Evolutionary conservation across 2,888 invertebrate genomes (phyloP).

Genomic region (Drosophila monieri): DNA sequence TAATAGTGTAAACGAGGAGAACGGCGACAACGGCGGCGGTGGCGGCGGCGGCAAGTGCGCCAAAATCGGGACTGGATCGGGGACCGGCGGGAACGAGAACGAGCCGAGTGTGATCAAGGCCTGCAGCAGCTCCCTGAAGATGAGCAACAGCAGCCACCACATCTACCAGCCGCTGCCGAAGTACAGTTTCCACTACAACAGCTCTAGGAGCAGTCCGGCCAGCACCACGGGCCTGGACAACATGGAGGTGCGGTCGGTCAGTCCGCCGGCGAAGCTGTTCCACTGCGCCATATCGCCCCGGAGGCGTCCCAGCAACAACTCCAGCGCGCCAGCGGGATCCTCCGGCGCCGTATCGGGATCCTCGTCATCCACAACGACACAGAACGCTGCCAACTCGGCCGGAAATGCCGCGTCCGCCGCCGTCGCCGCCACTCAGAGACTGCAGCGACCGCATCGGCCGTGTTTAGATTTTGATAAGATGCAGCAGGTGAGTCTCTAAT

Average conservation of each 20-base stretch:
- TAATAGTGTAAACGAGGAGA: slow-evolving; percentile 84
- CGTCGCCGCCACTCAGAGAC: slow-evolving; percentile 81
- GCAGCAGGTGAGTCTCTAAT: slow-evolving; percentile 91
- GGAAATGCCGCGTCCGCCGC: slow-evolving; percentile 51
- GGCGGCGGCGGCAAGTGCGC: slow-evolving; percentile 50
- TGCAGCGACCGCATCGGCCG: slow-evolving; percentile 90
- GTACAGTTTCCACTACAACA: slow-evolving; percentile 83
- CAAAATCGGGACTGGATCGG: slow-evolving; percentile 37
- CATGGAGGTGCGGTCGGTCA: slow-evolving; percentile 83
- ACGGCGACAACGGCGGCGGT: slow-evolving; percentile 59
- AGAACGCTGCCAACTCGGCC: slow-evolving; percentile 61
- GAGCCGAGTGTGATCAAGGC: slow-evolving; percentile 75
- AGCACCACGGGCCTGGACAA: slow-evolving; percentile 83
- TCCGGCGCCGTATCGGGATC: slow-evolving; percentile 20
- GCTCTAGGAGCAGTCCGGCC: slow-evolving; percentile 83
- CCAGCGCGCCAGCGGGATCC: slow-evolving; percentile 20
- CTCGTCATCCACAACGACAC: slow-evolving; percentile 35
- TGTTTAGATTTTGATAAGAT: slow-evolving; percentile 98
- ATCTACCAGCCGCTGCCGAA: slow-evolving; percentile 83
- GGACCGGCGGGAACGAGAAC: slow-evolving; percentile 62
- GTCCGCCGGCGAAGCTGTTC: slow-evolving; percentile 85
- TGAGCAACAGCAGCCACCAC: slow-evolving; percentile 83
- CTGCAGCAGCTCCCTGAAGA: slow-evolving; percentile 80
- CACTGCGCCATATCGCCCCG: slow-evolving; percentile 86
- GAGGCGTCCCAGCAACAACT: slow-evolving; percentile 84